These are phyloP conservation scores for Aphis craccivora DNA, from an alignment of 1,140 invertebrate genomes.

Conservation along the genomic window DNA sequence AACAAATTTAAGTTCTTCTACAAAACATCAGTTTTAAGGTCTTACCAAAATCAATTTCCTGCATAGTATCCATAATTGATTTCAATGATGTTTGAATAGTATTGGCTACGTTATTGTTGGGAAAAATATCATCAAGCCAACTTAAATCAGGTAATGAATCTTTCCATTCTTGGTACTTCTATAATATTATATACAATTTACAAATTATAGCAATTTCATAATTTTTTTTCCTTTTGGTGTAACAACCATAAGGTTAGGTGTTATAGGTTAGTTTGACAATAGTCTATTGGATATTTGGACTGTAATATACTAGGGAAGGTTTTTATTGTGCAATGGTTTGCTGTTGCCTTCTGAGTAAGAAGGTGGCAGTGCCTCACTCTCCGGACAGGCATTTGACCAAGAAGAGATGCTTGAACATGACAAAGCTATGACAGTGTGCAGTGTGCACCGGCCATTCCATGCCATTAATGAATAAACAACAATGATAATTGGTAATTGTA, in stretches of 20 bases:
- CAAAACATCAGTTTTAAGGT: constrained; percentile 57
- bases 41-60: constrained; percentile 82
- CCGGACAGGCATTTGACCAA: too few relatives aligned
- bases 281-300: too few relatives aligned
- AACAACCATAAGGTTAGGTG: too few relatives aligned
- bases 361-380: too few relatives aligned
- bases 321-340: too few relatives aligned
- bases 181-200: constrained; percentile 62
- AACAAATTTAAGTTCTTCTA: constrained; percentile 57
- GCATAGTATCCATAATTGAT: constrained; percentile 72
- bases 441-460: too few relatives aligned
- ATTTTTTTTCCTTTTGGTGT: too few relatives aligned
- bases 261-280: too few relatives aligned
- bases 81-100: constrained; percentile 76
- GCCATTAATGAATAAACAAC: neutral
- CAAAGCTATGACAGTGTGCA: too few relatives aligned
- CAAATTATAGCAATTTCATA: neutral
- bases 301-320: too few relatives aligned
- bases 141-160: constrained; percentile 88
- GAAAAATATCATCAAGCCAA: constrained; percentile 86
- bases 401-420: too few relatives aligned
- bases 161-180: constrained; percentile 97
- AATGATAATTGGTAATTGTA: neutral
- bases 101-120: constrained; percentile 81
- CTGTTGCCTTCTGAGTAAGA: too few relatives aligned